Evolutionary conservation across 2,888 invertebrate genomes (phyloP).

Genomic region (Zelleria hepariella): DNA sequence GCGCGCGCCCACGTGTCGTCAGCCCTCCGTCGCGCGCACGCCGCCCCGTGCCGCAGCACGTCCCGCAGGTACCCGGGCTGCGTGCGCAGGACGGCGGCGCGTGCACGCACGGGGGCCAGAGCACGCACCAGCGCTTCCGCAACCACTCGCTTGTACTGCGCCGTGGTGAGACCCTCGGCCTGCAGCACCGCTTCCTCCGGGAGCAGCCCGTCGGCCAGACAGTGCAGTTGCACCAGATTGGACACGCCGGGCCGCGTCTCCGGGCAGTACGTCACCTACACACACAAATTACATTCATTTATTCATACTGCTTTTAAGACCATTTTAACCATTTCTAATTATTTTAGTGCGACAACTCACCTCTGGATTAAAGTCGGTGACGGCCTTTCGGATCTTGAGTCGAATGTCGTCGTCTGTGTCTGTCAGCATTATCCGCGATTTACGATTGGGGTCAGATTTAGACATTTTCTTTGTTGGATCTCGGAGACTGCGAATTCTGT

Average conservation of each 20-base stretch:
- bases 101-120: constrained; percentile 27
- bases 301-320: no score
- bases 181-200: constrained; percentile 80
- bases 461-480: constrained; percentile 97
- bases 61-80: constrained; percentile 75
- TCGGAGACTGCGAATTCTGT: constrained; percentile 84
- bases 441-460: constrained; percentile 88
- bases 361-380: constrained; percentile 90
- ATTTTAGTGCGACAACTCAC: no score
- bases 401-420: constrained; percentile 68
- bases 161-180: constrained; percentile 78
- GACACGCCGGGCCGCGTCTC: constrained; percentile 86
- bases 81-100: constrained; percentile 46
- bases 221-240: constrained; percentile 89
- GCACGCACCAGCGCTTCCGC: constrained; percentile 26
- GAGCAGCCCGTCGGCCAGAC: constrained; percentile 76
- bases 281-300: background rate
- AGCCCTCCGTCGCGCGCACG: constrained; percentile 75
- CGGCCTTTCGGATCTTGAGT: constrained; percentile 81
- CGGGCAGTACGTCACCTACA: constrained; percentile 84
- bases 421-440: constrained; percentile 83
- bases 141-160: constrained; percentile 68
- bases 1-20: constrained; percentile 76
- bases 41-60: constrained; percentile 75
- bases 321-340: no score